Conservation (phyloP, 1,140 invertebrate genomes). For the Asbolus verrucosus region DNA sequence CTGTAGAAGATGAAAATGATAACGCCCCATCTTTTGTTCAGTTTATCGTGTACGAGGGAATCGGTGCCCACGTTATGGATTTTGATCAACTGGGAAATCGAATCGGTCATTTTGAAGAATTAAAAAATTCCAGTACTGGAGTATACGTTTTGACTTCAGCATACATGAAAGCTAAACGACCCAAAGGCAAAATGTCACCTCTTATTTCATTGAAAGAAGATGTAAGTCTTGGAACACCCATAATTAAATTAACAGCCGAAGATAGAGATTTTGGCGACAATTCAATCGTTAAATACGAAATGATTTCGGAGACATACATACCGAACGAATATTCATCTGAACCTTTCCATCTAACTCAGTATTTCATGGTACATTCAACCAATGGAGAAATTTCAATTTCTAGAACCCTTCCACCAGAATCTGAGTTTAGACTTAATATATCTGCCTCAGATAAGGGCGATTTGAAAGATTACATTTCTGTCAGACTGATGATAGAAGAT, state of each 20-base stretch:
- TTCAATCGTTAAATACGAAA: constrained; percentile 81
- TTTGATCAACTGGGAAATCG: constrained; percentile 67
- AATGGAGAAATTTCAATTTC: constrained; percentile 83
- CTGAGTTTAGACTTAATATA: constrained; percentile 82
- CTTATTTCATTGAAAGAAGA: constrained; percentile 82
- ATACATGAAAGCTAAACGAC: constrained; percentile 50
- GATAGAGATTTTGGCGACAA: constrained; percentile 86
- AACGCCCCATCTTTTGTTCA: constrained; percentile 80
- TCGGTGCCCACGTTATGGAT: constrained; percentile 75
- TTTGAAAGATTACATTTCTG: constrained; percentile 75
- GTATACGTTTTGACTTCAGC: constrained; percentile 62
- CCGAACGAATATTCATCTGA: constrained; percentile 65
- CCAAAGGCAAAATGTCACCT: constrained; percentile 65
- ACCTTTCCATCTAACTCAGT: constrained; percentile 69
- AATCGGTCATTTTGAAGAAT: constrained; percentile 66
- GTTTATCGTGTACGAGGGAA: constrained; percentile 74
- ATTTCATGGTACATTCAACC: constrained; percentile 79
- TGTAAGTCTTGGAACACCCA: constrained; percentile 76
- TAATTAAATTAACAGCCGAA: constrained; percentile 83
- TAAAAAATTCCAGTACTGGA: constrained; percentile 61
- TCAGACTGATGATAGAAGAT: constrained; percentile 80
- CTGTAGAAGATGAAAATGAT: constrained; percentile 86
- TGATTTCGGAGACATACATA: constrained; percentile 74
- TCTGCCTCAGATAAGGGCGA: constrained; percentile 81
- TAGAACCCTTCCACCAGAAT: constrained; percentile 79